phyloP scores from a whole-genome alignment of 2,888 invertebrate species.

The Hemithea aestivaria region DNA sequence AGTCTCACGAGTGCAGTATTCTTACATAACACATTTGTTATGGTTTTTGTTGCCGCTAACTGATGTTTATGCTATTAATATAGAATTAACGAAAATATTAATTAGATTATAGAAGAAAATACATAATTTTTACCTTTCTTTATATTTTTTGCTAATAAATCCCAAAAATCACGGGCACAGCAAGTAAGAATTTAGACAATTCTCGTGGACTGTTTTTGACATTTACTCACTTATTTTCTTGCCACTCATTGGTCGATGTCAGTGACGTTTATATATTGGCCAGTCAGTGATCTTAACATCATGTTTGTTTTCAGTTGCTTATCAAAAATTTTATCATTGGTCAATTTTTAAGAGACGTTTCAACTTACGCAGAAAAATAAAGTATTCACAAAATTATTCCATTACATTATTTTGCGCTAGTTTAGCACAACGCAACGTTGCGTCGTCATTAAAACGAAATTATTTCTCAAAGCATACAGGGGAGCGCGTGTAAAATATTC shows the following conservation, averaged over 20 bases:
- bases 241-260: neutral
- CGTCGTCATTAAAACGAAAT: too few relatives aligned
- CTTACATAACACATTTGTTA: conserved; percentile 40
- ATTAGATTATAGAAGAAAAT: neutral
- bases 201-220: neutral
- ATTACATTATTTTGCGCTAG: too few relatives aligned
- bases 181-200: conserved; percentile 8
- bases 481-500: too few relatives aligned
- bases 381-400: too few relatives aligned
- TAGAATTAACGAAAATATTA: neutral
- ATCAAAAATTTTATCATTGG: neutral
- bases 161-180: conserved; percentile 10
- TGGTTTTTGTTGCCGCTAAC: neutral
- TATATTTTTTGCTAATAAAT: conserved; percentile 12
- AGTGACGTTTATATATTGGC: neutral
- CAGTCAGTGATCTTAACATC: conserved; percentile 14
- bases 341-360: neutral
- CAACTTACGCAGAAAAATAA: conserved; percentile 4
- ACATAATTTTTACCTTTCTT: conserved; percentile 17
- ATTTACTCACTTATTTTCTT: neutral
- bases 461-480: too few relatives aligned
- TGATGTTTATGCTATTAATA: neutral
- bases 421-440: too few relatives aligned
- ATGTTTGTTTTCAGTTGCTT: conserved; percentile 5
- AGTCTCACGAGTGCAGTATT: conserved; percentile 15